phyloP scores from a whole-genome alignment of 2,888 invertebrate genomes.

The Pecten maximus region DNA sequence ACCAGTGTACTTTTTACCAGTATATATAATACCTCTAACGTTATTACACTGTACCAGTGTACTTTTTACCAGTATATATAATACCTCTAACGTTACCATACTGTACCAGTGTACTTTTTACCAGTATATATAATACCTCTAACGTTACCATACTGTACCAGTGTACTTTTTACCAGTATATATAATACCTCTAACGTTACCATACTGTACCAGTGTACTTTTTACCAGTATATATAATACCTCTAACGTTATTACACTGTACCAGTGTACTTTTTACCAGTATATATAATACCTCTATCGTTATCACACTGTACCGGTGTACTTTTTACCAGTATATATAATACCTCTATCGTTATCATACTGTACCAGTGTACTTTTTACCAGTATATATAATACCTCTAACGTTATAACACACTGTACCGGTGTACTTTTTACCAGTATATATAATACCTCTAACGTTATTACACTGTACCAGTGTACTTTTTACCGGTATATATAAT shows the following conservation, averaged over 20 bases:
- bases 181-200: background rate
- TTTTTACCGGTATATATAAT: background rate
- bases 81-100: background rate
- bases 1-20: background rate
- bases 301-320: background rate
- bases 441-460: background rate
- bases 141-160: background rate
- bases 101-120: background rate
- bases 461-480: background rate
- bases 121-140: background rate
- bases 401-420: background rate
- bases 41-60: background rate
- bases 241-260: background rate
- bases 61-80: background rate
- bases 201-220: background rate
- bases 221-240: background rate
- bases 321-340: background rate
- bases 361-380: background rate
- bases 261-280: background rate
- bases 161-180: background rate
- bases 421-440: background rate
- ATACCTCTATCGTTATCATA: background rate
- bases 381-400: background rate
- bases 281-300: background rate
- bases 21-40: background rate